Evolutionary conservation across 1,140 invertebrate genomes (phyloP).

Genomic region (Habropoda laboriosa): DNA sequence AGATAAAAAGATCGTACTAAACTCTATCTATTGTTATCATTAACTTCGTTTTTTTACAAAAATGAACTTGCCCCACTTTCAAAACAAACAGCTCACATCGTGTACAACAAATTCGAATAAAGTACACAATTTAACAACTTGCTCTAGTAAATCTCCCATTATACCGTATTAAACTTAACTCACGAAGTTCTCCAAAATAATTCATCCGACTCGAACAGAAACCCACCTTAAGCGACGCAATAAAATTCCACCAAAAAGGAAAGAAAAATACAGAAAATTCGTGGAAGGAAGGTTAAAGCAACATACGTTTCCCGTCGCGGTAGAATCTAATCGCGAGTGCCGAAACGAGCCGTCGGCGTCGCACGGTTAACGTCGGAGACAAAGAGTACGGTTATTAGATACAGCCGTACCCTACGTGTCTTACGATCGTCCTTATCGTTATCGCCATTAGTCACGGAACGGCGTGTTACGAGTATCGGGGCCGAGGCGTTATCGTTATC

Average conservation of each 20-base stretch:
- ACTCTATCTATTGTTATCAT: no score
- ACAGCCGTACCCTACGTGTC: slow-evolving; percentile 70
- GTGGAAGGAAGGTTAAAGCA: background rate
- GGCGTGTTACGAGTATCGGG: slow-evolving; percentile 70
- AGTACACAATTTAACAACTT: no score
- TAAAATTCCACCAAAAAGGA: background rate
- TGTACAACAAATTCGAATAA: no score
- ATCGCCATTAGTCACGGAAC: slow-evolving; percentile 77
- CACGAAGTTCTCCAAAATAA: no score
- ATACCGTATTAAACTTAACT: no score
- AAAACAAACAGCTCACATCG: no score
- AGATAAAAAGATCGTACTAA: no score
- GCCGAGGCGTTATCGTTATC: slow-evolving; percentile 72
- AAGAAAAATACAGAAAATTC: background rate
- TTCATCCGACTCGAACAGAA: no score
- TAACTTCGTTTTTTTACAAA: no score
- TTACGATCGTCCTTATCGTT: slow-evolving; percentile 75
- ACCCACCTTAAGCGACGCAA: background rate
- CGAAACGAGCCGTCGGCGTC: slow-evolving; percentile 29
- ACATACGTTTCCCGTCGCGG: background rate
- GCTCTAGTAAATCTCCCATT: no score
- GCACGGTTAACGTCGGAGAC: slow-evolving; percentile 42
- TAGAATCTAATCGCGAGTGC: slow-evolving; percentile 34
- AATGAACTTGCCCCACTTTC: no score
- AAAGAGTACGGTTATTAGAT: slow-evolving; percentile 66